phyloP scores from a whole-genome alignment of 2,113 vertebrate species.

The Thunnus thynnus region DNA sequence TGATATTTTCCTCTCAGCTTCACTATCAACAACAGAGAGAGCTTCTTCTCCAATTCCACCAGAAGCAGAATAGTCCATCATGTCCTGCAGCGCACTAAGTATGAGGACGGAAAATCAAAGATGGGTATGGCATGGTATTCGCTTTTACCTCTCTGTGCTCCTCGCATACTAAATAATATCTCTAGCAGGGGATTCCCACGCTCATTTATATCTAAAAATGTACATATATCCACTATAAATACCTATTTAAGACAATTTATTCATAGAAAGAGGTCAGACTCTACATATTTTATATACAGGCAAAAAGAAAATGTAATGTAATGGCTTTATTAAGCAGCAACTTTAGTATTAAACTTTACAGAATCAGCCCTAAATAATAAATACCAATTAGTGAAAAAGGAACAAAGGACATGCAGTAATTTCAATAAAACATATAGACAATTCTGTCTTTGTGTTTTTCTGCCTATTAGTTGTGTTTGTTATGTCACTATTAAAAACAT shows the following conservation, averaged over 20 bases:
- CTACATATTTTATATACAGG: not conserved
- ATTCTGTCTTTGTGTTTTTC: not conserved
- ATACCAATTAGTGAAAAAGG: not conserved
- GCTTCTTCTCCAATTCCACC: constrained; percentile 98
- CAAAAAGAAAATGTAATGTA: not conserved
- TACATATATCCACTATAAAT: not conserved
- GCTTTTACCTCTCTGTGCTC: not conserved
- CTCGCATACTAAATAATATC: constrained; percentile 1
- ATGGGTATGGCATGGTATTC: constrained; percentile 87
- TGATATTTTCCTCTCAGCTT: constrained; percentile 85
- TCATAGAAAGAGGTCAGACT: not conserved
- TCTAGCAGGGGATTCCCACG: not conserved
- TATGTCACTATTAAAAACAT: not conserved
- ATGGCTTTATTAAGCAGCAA: not conserved
- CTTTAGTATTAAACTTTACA: not conserved
- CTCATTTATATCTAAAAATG: not conserved
- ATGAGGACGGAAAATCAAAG: constrained; percentile 97
- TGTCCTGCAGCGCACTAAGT: constrained; percentile 96
- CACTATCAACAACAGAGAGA: constrained; percentile 96
- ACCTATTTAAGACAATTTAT: not conserved
- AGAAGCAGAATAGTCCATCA: constrained; percentile 98
- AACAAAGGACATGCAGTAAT: not conserved
- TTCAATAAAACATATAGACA: not conserved
- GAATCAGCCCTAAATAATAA: not conserved
- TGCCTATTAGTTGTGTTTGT: not conserved